Evolutionary conservation across 2,888 invertebrate genomes (phyloP).

Genomic region (Clanis bilineata): DNA sequence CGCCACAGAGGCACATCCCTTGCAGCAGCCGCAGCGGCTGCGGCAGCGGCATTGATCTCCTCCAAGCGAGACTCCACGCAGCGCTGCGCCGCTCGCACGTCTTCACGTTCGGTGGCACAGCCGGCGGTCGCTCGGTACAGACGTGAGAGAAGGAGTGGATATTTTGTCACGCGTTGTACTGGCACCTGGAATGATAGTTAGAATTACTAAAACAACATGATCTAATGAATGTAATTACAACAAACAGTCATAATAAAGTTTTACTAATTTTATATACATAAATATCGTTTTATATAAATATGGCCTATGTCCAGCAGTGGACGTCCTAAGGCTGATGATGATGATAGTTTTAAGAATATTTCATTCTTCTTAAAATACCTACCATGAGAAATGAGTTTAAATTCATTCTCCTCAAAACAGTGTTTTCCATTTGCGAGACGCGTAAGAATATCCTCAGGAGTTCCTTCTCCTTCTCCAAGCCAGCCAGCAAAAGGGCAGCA

Average conservation of each 20-base stretch:
- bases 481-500: conserved; percentile 92
- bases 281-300: too few species aligned
- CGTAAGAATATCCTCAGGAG: conserved; percentile 95
- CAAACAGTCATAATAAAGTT: too few species aligned
- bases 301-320: too few species aligned
- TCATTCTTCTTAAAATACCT: too few species aligned
- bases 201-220: not conserved
- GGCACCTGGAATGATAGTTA: conserved; percentile 84
- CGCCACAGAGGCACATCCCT: conserved; percentile 94
- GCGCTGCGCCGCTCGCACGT: conserved; percentile 93
- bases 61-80: conserved; percentile 96
- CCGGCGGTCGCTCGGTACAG: conserved; percentile 94
- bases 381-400: conserved; percentile 99
- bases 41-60: conserved; percentile 96
- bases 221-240: too few species aligned
- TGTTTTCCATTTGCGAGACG: conserved; percentile 98
- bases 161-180: conserved; percentile 98
- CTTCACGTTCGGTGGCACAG: conserved; percentile 91
- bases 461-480: conserved; percentile 97
- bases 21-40: conserved; percentile 94
- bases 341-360: too few species aligned
- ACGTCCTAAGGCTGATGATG: too few species aligned
- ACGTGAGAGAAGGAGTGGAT: conserved; percentile 94
- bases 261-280: too few species aligned
- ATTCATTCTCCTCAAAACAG: conserved; percentile 95